Evolutionary conservation across 2,888 invertebrate genomes (phyloP), one percentile per base, ranked within the genome.

Genomic region (Mythimna vitellina): DNA sequence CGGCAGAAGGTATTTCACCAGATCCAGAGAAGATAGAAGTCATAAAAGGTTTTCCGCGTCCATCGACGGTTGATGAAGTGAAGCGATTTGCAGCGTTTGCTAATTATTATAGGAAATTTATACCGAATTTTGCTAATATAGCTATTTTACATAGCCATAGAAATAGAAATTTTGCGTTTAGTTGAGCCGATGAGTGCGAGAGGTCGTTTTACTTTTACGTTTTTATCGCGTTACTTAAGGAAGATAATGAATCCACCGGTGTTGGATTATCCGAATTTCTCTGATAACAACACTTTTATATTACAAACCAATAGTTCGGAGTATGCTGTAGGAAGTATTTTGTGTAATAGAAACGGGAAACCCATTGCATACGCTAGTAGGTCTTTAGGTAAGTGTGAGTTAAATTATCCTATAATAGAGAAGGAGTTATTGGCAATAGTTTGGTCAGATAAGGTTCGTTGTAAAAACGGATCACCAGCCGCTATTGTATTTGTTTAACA

Each of bases 221-320:
- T n/a, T n/a, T n/a, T n/a, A n/a, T n/a, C n/a, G n/a, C 53, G 38
- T 29, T n/a, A 7, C 29, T 71, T 53, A 71, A 65, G 53, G 17
- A 65, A 54, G 35, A 53, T 71, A 3, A 25, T 65, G 10, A 53
- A 61, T 22, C 65, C 60, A 12, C 71, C 53, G 9, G 60, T 71
- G 17, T 49, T 58, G 20, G 46, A 70, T 35, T 64, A 70, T n/a
- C n/a, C n/a, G n/a, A n/a, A n/a, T n/a, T n/a, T n/a, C n/a, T n/a
- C n/a, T n/a, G n/a, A n/a, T n/a, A n/a, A n/a, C n/a, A n/a, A n/a
- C n/a, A n/a, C n/a, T n/a, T n/a, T n/a, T n/a, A n/a, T n/a, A n/a
- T n/a, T n/a, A n/a, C n/a, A n/a, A n/a, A n/a, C n/a, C n/a, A n/a
- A n/a, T n/a, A n/a, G n/a, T n/a, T n/a, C n/a, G n/a, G n/a, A n/a